Base-by-base conservation (phyloP, 2,113 vertebrate genomes). In the Aegithalos caudatus region DNA sequence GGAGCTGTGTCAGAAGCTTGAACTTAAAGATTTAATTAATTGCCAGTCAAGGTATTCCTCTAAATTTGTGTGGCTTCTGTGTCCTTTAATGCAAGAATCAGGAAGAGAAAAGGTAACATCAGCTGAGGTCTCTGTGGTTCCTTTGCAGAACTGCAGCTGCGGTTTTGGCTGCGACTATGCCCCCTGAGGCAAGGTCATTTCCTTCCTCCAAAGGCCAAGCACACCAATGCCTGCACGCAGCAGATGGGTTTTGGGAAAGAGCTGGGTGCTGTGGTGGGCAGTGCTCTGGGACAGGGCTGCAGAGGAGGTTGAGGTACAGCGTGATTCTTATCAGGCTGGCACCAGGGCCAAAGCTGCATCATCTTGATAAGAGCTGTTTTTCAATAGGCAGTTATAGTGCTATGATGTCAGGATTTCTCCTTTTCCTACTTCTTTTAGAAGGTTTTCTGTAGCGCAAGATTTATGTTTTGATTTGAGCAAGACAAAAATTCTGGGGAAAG, bases 131-230 rank as follows among this genome's bases (percentile, higher is more conserved):
- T 42, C 0, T 0, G 25, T 14, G 50, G 47, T 85, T 94, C 76
- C 93, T 84, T 76, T 92, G 23, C 47, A 64, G 47, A 93, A 48
- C 12, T 28, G 78, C 57, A 61, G 83, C 74, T 74, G 78, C 9
- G 23, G 51, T 70, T 81, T 86, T 77, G 76, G 23, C 89, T 56
- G 70, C 0, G 16, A 81, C 85, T 37, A 45, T 70, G 69, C 28
- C 24, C 57, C 31, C 22, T 2, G 4, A 62, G 29, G 76, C 64
- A 92, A 91, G 84, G 93, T 92, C 88, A 92, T 57, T 94, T 96
- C 93, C 95, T 95, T 97, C 95, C 92, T 58, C 81, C 70, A 84
- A 90, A 54, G 14, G 58, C 82, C 58, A 37, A 24, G 53, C 62
- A 33, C 1, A 0, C 42, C 51, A 64, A 29, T 0, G 14, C 25